Percentiles rank a stretch among this genome's conserved stretches.
phyloP scores from a whole-genome alignment of 2,888 invertebrate species.

The Leucophenga montana region DNA sequence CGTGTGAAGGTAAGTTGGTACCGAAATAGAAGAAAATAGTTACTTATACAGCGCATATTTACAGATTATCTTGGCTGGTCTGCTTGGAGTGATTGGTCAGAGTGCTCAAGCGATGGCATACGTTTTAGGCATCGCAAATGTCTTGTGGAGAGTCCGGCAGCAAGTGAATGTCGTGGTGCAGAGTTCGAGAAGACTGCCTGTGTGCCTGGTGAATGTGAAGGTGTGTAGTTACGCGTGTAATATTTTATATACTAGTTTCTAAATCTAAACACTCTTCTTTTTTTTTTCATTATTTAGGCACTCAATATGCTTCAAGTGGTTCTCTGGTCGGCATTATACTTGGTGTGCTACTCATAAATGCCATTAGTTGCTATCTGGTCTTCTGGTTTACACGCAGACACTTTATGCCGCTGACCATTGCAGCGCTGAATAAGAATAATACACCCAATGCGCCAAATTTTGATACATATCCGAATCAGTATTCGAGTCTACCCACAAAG shows the following conservation, averaged over 20 bases:
- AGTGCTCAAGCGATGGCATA: slow-evolving; percentile 79
- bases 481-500: slow-evolving; percentile 86
- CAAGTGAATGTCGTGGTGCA: slow-evolving; percentile 81
- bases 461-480: slow-evolving; percentile 87
- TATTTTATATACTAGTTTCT: background rate
- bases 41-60: background rate
- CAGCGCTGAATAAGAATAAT: slow-evolving; percentile 74
- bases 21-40: background rate
- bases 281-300: slow-evolving; percentile 45
- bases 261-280: slow-evolving; percentile 1
- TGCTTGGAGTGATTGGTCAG: slow-evolving; percentile 82
- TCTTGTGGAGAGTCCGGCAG: slow-evolving; percentile 74
- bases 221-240: slow-evolving; percentile 50
- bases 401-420: slow-evolving; percentile 52
- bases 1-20: slow-evolving; percentile 79
- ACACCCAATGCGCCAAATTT: slow-evolving; percentile 83
- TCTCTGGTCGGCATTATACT: slow-evolving; percentile 69
- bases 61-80: slow-evolving; percentile 83
- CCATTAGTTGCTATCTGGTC: slow-evolving; percentile 71
- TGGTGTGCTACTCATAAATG: slow-evolving; percentile 74
- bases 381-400: slow-evolving; percentile 74
- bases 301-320: slow-evolving; percentile 60
- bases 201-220: slow-evolving; percentile 67
- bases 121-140: slow-evolving; percentile 83
- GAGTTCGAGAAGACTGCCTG: slow-evolving; percentile 81